A percentile compares a stretch with the other conserved stretches of the same genome.
Conservation (phyloP, 2,113 vertebrate species). For the Entomyzon cyanotis region DNA sequence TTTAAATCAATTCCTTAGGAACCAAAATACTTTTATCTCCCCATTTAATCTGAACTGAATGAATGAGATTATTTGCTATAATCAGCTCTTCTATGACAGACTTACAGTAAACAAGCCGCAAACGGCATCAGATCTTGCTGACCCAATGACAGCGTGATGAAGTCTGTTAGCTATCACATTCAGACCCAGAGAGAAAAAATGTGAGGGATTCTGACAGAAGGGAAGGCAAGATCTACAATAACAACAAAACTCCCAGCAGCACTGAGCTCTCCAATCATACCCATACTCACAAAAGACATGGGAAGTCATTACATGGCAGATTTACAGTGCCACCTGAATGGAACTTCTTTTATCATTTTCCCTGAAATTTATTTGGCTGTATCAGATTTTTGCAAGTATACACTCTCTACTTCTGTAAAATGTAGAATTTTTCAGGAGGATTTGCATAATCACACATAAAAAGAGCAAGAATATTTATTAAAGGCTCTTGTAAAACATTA, state of each 20-base stretch:
- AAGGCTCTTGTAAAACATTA: not conserved
- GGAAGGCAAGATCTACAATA: not conserved
- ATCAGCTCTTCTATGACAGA: conserved; percentile 33
- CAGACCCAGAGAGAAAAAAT: not conserved
- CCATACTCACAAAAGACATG: not conserved
- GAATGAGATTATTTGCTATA: conserved; percentile 44
- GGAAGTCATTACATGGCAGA: not conserved
- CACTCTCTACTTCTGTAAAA: not conserved
- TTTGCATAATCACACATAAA: not conserved
- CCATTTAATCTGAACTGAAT: conserved; percentile 34
- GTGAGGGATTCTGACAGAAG: not conserved
- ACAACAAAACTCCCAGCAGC: not conserved
- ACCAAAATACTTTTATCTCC: not conserved
- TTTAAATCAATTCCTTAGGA: not conserved
- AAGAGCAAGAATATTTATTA: not conserved
- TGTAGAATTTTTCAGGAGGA: not conserved
- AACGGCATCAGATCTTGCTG: not conserved
- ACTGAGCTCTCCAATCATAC: not conserved
- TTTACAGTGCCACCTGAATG: not conserved
- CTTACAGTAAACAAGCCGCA: conserved; percentile 15
- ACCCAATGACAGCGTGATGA: not conserved
- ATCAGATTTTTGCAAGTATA: not conserved
- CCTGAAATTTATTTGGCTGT: not conserved
- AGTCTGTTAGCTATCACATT: not conserved
- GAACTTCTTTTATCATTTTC: not conserved